These are phyloP conservation scores for Tachina lurida DNA, from an alignment of 2,888 invertebrate genomes.

Conservation along the genomic window DNA sequence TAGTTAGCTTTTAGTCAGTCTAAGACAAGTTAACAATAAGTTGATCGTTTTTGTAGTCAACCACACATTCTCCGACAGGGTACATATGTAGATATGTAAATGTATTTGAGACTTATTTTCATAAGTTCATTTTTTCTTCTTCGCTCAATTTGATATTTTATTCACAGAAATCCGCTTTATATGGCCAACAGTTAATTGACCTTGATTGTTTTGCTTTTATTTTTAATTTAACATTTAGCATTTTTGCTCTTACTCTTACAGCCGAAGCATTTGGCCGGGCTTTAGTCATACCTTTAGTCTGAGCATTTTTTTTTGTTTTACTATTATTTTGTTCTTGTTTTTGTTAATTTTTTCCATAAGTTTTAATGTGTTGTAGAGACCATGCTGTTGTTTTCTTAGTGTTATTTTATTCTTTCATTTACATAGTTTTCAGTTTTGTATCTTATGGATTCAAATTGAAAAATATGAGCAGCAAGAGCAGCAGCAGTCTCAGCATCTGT, in stretches of 20 bases:
- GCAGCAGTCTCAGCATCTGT: neutral
- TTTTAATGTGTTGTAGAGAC: neutral
- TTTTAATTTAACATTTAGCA: conserved; percentile 33
- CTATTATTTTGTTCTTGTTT: conserved; percentile 40
- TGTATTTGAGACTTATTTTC: neutral
- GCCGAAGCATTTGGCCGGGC: conserved; percentile 34
- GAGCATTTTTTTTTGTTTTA: conserved; percentile 15
- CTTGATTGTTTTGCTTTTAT: conserved; percentile 78
- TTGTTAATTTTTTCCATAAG: conserved; percentile 12
- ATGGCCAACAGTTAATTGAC: conserved; percentile 81
- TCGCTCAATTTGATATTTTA: conserved; percentile 9
- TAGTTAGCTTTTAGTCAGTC: too few relatives aligned
- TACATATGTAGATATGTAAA: too few relatives aligned
- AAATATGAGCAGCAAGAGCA: neutral
- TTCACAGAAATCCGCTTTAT: conserved; percentile 73
- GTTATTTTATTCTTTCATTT: neutral
- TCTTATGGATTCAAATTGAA: conserved; percentile 18
- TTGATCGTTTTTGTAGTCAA: too few relatives aligned
- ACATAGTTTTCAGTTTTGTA: neutral
- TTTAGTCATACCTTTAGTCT: conserved; percentile 58
- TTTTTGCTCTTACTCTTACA: conserved; percentile 21
- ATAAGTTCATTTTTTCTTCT: neutral
- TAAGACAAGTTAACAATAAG: too few relatives aligned
- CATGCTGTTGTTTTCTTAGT: conserved; percentile 8
- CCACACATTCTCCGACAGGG: too few relatives aligned